Base-by-base conservation (phyloP, 2,797 vertebrate genomes). In the Xenentodon cancila region DNA sequence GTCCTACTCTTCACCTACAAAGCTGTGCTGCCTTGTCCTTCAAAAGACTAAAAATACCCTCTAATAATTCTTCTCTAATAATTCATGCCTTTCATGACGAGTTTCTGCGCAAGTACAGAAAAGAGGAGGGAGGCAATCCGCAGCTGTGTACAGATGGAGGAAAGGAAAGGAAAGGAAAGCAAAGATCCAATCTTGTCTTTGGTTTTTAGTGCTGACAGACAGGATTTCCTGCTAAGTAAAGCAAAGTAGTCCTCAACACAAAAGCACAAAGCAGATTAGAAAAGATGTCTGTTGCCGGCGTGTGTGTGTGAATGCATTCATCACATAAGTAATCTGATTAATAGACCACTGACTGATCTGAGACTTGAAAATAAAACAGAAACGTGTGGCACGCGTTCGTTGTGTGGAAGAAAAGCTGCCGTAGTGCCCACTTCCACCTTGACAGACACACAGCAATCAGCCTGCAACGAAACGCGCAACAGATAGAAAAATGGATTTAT, bases 131-230 rank as follows among this genome's bases (percentile, higher is more conserved):
- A 55, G 55, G 52, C 65, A 65, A 77, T 79, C 62, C 64, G 62
- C 46, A 68, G 69, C 68, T 78, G 71, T 82, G 65, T 71, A 79
- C 55, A 21, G 59, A 65, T 40, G 65, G 44, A 58, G 51, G 34
- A 72, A 63, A 64, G n/a, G n/a, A n/a, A n/a, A n/a, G n/a, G n/a
- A n/a, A n/a, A n/a, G n/a, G n/a, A 60, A 85, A 57, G 75, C 70
- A 59, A 75, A 64, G n/a, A n/a, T n/a, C n/a, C n/a, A n/a, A n/a
- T n/a, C n/a, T 59, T 13, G 62, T 68, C 59, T 67, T 40, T 7
- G 19, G 56, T 49, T 83, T 76, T 78, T 79, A 81, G 67, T 82
- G 85, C 82, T 82, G 82, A 88, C 72, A 59, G 77, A 69, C 61
- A 56, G 53, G 53, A 76, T 79, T 85, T 66, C 75, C 49, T 75